These are phyloP conservation scores for Valencia hispanica DNA, from an alignment of 2,797 vertebrate genomes.

Conservation along the genomic window DNA sequence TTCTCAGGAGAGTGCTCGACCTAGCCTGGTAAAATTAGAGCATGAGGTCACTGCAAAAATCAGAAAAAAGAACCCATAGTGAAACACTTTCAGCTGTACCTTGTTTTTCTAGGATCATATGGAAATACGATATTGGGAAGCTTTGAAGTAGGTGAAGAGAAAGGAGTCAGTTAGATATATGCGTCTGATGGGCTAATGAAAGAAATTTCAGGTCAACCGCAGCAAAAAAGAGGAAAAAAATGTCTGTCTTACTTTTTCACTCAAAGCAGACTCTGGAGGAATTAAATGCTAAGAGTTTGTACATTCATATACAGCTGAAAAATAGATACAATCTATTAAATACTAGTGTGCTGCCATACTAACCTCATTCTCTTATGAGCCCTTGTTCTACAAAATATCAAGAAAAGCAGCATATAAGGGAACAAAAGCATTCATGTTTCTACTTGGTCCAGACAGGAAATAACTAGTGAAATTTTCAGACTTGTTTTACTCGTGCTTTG, in stretches of 20 bases:
- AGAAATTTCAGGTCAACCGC: conserved; percentile 51
- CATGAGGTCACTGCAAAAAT: conserved; percentile 47
- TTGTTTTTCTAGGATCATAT: conserved; percentile 36
- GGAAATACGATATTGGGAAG: conserved; percentile 25
- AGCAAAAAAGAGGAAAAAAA: conserved; percentile 48
- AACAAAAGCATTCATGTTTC: not conserved
- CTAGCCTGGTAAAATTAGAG: conserved; percentile 12
- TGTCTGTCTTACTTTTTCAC: not conserved
- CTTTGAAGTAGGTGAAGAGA: conserved; percentile 50
- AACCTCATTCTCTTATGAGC: not conserved
- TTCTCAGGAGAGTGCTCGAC: conserved; percentile 3
- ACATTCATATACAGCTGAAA: conserved; percentile 25
- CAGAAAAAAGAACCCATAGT: conserved; percentile 57
- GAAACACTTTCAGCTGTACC: conserved; percentile 13
- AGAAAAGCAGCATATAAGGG: not conserved
- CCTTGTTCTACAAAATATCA: conserved; percentile 14
- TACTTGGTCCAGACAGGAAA: not conserved
- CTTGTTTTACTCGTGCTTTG: conserved; percentile 9
- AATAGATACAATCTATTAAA: conserved; percentile 6
- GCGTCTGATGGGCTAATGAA: conserved; percentile 52
- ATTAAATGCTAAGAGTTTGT: conserved; percentile 11
- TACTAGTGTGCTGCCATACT: not conserved
- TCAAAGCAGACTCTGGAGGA: conserved; percentile 6
- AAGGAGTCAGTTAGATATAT: conserved; percentile 55
- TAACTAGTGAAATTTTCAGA: not conserved